These are phyloP conservation scores for Willowsia nigromaculata DNA, from an alignment of 2,888 invertebrate genomes.

Conservation along the genomic window DNA sequence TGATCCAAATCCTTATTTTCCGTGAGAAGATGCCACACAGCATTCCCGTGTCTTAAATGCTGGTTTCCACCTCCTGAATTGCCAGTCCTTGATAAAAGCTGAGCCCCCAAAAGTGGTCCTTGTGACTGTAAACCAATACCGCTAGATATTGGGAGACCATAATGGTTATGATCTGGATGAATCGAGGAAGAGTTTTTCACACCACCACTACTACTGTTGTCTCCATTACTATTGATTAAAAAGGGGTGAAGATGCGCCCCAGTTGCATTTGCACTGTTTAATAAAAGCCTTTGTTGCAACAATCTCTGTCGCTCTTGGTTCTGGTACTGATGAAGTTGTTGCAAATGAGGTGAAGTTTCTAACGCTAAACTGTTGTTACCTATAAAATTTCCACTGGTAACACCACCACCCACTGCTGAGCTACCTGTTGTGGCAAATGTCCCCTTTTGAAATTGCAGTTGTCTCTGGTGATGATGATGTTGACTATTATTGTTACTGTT, in stretches of 20 bases:
- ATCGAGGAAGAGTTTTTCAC: slow-evolving; percentile 37
- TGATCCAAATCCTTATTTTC: slow-evolving; percentile 68
- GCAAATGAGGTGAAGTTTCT: slow-evolving; percentile 31
- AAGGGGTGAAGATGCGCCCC: slow-evolving; percentile 43
- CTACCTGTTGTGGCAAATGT: neutral
- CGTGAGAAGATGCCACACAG: slow-evolving; percentile 55
- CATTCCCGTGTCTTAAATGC: slow-evolving; percentile 59
- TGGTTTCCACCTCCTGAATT: neutral
- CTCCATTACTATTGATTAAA: slow-evolving; percentile 3
- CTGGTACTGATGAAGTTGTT: slow-evolving; percentile 63
- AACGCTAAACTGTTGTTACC: slow-evolving; percentile 31
- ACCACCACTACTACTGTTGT: neutral
- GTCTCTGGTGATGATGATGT: slow-evolving; percentile 43
- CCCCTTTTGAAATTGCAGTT: slow-evolving; percentile 60
- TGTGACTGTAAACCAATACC: slow-evolving; percentile 33
- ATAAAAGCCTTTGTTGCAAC: slow-evolving; percentile 43
- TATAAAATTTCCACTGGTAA: neutral
- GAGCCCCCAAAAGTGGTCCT: slow-evolving; percentile 12
- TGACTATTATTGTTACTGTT: neutral
- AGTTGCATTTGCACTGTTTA: slow-evolving; percentile 25
- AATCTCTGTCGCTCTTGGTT: slow-evolving; percentile 63
- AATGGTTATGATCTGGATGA: slow-evolving; percentile 75
- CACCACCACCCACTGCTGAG: neutral
- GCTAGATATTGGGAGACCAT: slow-evolving; percentile 74
- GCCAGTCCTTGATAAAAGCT: neutral